Conservation (phyloP, 2,888 invertebrate genomes). For the Drosophila neonasuta region DNA sequence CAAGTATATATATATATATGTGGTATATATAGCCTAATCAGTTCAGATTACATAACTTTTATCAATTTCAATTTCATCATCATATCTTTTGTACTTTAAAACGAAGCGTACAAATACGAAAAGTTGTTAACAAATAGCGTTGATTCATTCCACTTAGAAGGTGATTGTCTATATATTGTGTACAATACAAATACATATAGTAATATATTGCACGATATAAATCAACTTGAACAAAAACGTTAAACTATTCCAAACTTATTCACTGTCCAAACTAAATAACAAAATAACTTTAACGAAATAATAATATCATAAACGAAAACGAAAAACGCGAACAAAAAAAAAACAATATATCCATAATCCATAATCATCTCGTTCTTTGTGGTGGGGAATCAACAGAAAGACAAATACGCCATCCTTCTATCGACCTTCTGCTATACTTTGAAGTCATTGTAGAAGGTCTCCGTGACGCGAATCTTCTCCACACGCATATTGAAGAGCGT, state of each 20-base stretch:
- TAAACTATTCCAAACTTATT: constrained; percentile 48
- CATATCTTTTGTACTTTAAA: constrained; percentile 37
- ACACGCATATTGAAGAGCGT: constrained; percentile 75
- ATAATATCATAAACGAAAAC: constrained; percentile 35
- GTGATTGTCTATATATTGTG: constrained; percentile 51
- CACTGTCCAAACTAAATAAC: constrained; percentile 55
- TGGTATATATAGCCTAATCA: constrained; percentile 55
- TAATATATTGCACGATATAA: constrained; percentile 50
- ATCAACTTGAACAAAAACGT: constrained; percentile 36
- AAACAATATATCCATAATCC: constrained; percentile 28
- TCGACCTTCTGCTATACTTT: constrained; percentile 60
- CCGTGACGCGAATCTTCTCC: constrained; percentile 78
- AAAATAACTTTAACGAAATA: constrained; percentile 59
- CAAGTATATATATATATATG: constrained; percentile 18
- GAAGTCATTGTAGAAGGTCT: constrained; percentile 79
- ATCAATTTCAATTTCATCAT: constrained; percentile 28
- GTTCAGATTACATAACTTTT: constrained; percentile 59
- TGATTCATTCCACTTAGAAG: constrained; percentile 47
- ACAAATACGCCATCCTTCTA: constrained; percentile 7
- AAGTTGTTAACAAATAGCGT: constrained; percentile 46
- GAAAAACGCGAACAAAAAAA: constrained; percentile 40
- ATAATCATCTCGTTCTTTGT: constrained; percentile 1
- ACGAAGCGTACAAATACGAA: constrained; percentile 35
- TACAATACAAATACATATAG: constrained; percentile 43
- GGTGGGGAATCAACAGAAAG: constrained; percentile 18